These are phyloP conservation scores for Calcarius lapponicus DNA, from an alignment of 2,797 vertebrate genomes.

Conservation along the genomic window DNA sequence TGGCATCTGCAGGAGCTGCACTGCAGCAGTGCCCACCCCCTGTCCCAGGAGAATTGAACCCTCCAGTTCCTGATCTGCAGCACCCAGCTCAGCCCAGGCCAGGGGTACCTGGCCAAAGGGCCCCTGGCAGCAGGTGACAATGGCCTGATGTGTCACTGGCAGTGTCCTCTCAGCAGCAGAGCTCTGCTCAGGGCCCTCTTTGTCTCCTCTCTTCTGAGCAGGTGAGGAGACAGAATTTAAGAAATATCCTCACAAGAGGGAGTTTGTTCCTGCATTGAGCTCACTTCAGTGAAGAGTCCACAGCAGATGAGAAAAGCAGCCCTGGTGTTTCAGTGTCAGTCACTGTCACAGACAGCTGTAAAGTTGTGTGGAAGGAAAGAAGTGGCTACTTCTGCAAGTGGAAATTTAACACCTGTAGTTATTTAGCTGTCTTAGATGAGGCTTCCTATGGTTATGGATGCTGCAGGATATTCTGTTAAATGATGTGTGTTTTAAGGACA, in stretches of 20 bases:
- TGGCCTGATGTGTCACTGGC: fast-evolving
- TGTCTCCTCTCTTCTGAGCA: not conserved
- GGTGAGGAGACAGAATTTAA: not conserved
- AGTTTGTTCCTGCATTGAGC: not conserved
- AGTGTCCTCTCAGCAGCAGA: not conserved
- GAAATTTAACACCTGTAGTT: not conserved
- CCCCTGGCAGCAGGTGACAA: fast-evolving
- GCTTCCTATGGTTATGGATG: not conserved
- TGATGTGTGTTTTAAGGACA: not conserved
- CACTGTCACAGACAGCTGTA: not conserved
- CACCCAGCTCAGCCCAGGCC: not conserved
- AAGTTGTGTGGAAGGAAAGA: not conserved
- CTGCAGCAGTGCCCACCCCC: not conserved
- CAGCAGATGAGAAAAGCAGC: not conserved
- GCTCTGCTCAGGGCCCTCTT: not conserved
- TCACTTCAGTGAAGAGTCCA: not conserved
- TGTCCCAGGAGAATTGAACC: not conserved
- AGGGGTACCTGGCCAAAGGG: not conserved
- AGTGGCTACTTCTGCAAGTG: not conserved
- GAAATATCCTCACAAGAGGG: not conserved
- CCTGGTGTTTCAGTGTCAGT: not conserved
- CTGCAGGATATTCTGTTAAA: not conserved
- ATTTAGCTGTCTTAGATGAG: not conserved
- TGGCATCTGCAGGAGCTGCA: not conserved
- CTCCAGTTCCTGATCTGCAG: not conserved